Base-by-base conservation (phyloP, 2,113 vertebrate species). In the Lagopus muta region DNA sequence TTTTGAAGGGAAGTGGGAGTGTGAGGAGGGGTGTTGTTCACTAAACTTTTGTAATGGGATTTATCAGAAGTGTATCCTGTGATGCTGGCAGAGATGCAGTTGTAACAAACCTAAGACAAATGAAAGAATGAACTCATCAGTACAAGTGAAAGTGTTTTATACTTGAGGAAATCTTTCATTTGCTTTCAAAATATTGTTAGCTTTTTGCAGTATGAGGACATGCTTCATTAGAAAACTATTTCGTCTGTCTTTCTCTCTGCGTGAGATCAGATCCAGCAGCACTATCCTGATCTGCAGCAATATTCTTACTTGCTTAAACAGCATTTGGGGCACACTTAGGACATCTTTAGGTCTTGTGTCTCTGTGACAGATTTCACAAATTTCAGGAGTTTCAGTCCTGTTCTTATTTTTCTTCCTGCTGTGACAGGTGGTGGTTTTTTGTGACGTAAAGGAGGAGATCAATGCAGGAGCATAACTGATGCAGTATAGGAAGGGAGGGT, bases 41-140 rank as follows among this genome's bases (percentile, higher is more conserved):
- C 18, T 57, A 7, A 80, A 36, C 11, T 7, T 14, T 67, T 84
- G 30, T 2, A 58, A n/a, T 14, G 6, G 40, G 47, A 3, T 57
- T 61, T 61, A 80, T 34, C n/a, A 69, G 47, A 86, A 87, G 25
- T 1, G 0, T 25, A 40, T 72, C 10, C 27, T 32, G 2, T 48
- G 61, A 14, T 47, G 13, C 24, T 12, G 11, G 2, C 19, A 55
- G 50, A 82, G 38, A n/a, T 8, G 6, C 0, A 1, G 21, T 43
- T 62, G 42, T 32, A 72, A 25, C 34, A 34, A 82, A 86, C 42
- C 9, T 10, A 36, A 54, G 47, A 32, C 2, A 70, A 76, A 40
- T 13, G 20, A 62, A 84, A 82, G 11, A 20, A 71, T 14, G 15
- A 90, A 19, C 6, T 72, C 20, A 32, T 40, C 48, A 34, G 8